Percentiles rank a stretch among this genome's conserved stretches.
Conservation (phyloP, 2,888 invertebrate species). For the Nomada flava region DNA sequence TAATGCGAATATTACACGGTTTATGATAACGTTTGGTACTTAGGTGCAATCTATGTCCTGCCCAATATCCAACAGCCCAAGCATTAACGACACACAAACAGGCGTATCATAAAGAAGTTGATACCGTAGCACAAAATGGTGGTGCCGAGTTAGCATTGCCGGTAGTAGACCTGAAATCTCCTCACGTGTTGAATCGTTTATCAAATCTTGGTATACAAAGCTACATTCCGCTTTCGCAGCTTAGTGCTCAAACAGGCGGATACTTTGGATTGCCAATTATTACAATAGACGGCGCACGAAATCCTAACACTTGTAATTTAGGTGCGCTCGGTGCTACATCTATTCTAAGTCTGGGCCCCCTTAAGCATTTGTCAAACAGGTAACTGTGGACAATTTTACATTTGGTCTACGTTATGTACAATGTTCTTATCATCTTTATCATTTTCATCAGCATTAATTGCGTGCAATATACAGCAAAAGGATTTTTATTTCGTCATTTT, state of each 20-base stretch:
- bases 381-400: constrained; percentile 75
- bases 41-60: constrained; percentile 89
- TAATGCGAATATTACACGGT: neutral
- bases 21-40: constrained; percentile 40
- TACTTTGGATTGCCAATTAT: constrained; percentile 90
- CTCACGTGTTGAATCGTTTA: constrained; percentile 88
- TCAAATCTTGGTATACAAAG: constrained; percentile 89
- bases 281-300: constrained; percentile 88
- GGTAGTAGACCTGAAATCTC: constrained; percentile 89
- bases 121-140: constrained; percentile 77
- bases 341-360: constrained; percentile 89
- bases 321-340: constrained; percentile 89
- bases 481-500: constrained; percentile 1
- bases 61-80: constrained; percentile 88
- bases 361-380: constrained; percentile 85
- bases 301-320: constrained; percentile 86
- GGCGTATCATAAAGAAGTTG: constrained; percentile 86
- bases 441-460: constrained; percentile 14
- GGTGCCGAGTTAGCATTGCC: constrained; percentile 89
- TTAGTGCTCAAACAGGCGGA: constrained; percentile 86
- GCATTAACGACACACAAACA: constrained; percentile 88
- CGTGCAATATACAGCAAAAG: neutral
- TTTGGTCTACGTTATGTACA: constrained; percentile 46
- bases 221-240: constrained; percentile 90
- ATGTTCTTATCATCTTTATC: constrained; percentile 18